phyloP scores from a whole-genome alignment of 1,140 invertebrate species.

The Heliconius eleuchia region DNA sequence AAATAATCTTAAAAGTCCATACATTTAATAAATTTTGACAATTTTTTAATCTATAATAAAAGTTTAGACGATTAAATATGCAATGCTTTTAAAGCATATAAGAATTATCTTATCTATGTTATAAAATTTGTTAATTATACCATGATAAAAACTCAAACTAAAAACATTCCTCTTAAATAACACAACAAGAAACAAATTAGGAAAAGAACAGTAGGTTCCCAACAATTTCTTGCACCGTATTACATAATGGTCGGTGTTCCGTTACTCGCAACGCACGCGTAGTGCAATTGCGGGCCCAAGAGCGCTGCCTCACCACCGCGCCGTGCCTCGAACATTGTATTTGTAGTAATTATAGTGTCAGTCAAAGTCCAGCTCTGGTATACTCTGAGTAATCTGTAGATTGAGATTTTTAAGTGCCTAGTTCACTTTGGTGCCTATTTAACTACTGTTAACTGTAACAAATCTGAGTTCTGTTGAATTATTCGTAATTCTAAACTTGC shows the following conservation, averaged over 20 bases:
- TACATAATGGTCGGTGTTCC: slow-evolving; percentile 14
- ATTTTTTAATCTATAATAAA: too few species aligned
- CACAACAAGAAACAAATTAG: not conserved
- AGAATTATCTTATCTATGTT: too few species aligned
- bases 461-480: not conserved
- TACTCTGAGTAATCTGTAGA: not conserved
- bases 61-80: too few species aligned
- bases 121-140: not conserved
- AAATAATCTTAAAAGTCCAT: too few species aligned
- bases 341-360: slow-evolving; percentile 13
- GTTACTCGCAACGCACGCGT: slow-evolving; percentile 16
- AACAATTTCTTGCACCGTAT: slow-evolving; percentile 13
- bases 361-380: not conserved
- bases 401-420: not conserved
- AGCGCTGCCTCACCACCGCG: not conserved
- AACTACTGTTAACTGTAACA: not conserved
- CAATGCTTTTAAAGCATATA: too few species aligned
- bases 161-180: not conserved
- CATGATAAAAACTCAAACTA: not conserved
- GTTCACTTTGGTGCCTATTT: not conserved
- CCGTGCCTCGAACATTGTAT: not conserved
- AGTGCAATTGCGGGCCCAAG: slow-evolving; percentile 18
- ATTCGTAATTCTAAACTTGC: not conserved
- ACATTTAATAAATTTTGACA: too few species aligned
- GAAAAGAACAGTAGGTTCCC: not conserved